These are phyloP conservation scores for Paramormyrops kingsleyae DNA, from an alignment of 2,113 vertebrate species.

Conservation along the genomic window DNA sequence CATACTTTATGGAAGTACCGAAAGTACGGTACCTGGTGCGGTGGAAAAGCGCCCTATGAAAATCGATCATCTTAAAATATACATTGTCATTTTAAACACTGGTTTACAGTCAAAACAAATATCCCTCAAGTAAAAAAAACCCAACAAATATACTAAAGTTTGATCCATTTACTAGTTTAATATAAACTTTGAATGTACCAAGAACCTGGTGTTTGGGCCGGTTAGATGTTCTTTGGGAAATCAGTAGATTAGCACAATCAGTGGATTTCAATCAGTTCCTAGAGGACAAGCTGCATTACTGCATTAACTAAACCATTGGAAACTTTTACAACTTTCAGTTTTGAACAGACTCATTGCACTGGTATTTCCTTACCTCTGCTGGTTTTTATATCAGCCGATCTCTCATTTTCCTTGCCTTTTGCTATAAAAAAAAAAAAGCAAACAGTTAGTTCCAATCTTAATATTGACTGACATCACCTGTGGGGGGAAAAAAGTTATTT, in stretches of 20 bases:
- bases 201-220: not conserved
- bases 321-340: not conserved
- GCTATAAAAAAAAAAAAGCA: slow-evolving; percentile 57
- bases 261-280: not conserved
- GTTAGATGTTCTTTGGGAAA: not conserved
- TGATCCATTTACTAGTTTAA: not conserved
- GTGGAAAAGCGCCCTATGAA: not conserved
- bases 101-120: not conserved
- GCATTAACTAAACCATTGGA: not conserved
- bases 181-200: not conserved
- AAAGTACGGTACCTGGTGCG: no score
- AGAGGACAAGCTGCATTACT: not conserved
- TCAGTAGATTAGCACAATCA: not conserved
- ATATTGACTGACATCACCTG: not conserved
- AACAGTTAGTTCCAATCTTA: not conserved
- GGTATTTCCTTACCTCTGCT: slow-evolving; percentile 71
- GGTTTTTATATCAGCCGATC: slow-evolving; percentile 69
- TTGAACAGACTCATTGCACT: not conserved
- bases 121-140: not conserved
- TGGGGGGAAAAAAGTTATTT: not conserved
- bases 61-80: not conserved
- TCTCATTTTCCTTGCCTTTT: slow-evolving; percentile 90
- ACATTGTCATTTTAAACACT: not conserved
- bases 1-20: no score
- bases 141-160: not conserved